phyloP scores from a whole-genome alignment of 2,113 vertebrate genomes.

The Hydrochoerus hydrochaeris region DNA sequence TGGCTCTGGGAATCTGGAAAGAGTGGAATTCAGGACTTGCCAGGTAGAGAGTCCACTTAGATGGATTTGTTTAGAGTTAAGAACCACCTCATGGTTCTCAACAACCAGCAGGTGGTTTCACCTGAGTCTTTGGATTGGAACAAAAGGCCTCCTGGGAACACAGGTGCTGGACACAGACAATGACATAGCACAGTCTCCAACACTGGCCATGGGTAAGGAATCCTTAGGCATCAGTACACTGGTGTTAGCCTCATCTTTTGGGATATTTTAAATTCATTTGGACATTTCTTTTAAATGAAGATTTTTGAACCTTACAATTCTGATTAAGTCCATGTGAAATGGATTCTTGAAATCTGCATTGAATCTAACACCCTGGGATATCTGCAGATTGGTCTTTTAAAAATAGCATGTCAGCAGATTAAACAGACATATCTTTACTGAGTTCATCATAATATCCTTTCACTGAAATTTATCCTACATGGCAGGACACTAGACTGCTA shows the following conservation, averaged over 20 bases:
- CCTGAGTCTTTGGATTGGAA: background rate
- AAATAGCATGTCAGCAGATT: constrained; percentile 39
- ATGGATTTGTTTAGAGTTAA: background rate
- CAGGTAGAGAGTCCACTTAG: background rate
- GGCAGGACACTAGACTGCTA: background rate
- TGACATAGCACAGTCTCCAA: background rate
- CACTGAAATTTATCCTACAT: background rate
- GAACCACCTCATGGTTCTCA: background rate
- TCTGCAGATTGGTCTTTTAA: background rate
- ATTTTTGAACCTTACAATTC: background rate
- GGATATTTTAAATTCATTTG: background rate
- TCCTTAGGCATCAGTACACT: background rate
- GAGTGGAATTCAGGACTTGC: background rate
- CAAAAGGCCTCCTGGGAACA: background rate
- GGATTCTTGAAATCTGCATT: background rate
- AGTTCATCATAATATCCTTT: background rate
- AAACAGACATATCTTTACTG: constrained; percentile 41
- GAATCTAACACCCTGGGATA: background rate
- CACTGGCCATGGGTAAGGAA: background rate
- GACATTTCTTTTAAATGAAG: background rate
- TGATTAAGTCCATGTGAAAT: background rate
- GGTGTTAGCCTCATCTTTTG: background rate
- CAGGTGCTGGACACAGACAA: fast-evolving
- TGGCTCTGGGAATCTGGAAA: too few species aligned
- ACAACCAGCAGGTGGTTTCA: background rate